Evolutionary conservation across 1,140 invertebrate genomes (phyloP).

Genomic region (Drosophila nasuta): DNA sequence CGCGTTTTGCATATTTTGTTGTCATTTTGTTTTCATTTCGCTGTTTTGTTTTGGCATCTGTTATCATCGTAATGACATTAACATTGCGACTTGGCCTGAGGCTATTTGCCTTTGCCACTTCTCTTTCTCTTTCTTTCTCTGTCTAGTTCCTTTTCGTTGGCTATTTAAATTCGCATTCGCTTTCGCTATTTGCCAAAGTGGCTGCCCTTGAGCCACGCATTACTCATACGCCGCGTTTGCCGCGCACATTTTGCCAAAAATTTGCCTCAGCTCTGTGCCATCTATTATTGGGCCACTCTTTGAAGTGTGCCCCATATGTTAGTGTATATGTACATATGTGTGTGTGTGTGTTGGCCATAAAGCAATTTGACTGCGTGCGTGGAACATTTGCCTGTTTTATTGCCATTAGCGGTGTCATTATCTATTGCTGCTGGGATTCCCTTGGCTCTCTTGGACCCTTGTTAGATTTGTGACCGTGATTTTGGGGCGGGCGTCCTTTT

Average conservation of each 20-base stretch:
- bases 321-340: slow-evolving; percentile 9
- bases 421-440: slow-evolving; percentile 35
- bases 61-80: slow-evolving; percentile 36
- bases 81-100: slow-evolving; percentile 12
- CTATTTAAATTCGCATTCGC: slow-evolving; percentile 69
- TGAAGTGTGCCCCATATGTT: slow-evolving; percentile 8
- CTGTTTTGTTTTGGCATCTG: slow-evolving; percentile 19
- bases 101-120: slow-evolving; percentile 1
- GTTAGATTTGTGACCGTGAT: slow-evolving; percentile 23
- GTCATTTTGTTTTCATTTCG: background rate
- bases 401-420: slow-evolving; percentile 58
- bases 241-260: slow-evolving; percentile 35
- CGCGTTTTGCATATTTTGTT: slow-evolving; percentile 45
- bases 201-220: slow-evolving; percentile 65
- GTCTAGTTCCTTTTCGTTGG: slow-evolving; percentile 12
- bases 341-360: slow-evolving; percentile 36
- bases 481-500: slow-evolving; percentile 17
- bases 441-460: slow-evolving; percentile 19
- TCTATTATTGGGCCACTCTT: slow-evolving; percentile 26
- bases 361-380: slow-evolving; percentile 62
- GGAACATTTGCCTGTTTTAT: slow-evolving; percentile 54
- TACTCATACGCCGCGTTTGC: slow-evolving; percentile 58
- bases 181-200: slow-evolving; percentile 55
- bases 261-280: slow-evolving; percentile 35
- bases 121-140: background rate